A percentile compares a stretch with the other conserved stretches of the same genome.
These are phyloP conservation scores for Tethea ocularis DNA, from an alignment of 2,888 invertebrate species.

Conservation along the genomic window DNA sequence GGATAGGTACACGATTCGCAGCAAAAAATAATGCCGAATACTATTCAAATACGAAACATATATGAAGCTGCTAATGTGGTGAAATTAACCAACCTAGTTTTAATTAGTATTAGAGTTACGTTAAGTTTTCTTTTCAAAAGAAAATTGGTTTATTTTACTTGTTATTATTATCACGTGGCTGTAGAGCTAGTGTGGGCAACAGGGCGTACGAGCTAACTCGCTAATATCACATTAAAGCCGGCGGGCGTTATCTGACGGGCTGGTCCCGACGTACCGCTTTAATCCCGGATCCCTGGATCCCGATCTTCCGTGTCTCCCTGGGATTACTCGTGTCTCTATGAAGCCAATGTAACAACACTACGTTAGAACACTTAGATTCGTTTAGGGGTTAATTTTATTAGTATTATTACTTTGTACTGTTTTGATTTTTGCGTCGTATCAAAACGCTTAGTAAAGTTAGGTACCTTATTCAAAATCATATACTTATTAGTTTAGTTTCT, in stretches of 20 bases:
- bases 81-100: too few relatives aligned
- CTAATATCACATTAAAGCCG: conserved; percentile 66
- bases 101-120: background rate
- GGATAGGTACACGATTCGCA: too few relatives aligned
- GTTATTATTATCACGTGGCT: conserved; percentile 3
- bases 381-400: too few relatives aligned
- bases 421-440: background rate
- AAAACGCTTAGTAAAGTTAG: background rate
- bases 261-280: conserved; percentile 43
- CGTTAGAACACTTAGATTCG: conserved; percentile 10
- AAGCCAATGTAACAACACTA: conserved; percentile 43
- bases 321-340: conserved; percentile 61
- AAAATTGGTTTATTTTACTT: too few relatives aligned
- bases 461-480: too few relatives aligned
- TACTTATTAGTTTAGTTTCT: too few relatives aligned
- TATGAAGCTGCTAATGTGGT: too few relatives aligned
- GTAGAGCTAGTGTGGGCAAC: background rate
- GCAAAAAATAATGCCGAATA: too few relatives aligned
- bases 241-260: conserved; percentile 56
- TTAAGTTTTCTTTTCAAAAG: too few relatives aligned
- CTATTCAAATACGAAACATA: too few relatives aligned
- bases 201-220: conserved; percentile 45
- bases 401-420: background rate
- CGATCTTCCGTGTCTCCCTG: conserved; percentile 51
- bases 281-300: conserved; percentile 56